Conservation (phyloP, 2,797 vertebrate species). For the Adrianichthys oophorus region DNA sequence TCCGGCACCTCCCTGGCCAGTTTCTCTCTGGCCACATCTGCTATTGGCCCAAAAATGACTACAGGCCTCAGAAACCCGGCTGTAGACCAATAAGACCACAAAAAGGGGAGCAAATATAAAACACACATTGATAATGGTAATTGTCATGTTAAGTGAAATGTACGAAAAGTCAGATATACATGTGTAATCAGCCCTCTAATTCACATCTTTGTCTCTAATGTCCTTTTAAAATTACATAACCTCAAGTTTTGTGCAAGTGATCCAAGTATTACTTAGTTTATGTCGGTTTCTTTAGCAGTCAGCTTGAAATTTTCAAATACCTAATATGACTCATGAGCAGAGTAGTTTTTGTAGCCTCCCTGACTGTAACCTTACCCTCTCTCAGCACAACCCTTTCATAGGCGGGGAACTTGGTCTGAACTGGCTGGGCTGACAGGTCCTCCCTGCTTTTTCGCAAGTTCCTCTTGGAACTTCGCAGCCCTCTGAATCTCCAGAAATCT, state of each 20-base stretch:
- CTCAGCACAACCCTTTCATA: slow-evolving; percentile 97
- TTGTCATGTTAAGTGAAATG: neutral
- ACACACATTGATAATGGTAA: neutral
- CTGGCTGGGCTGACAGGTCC: slow-evolving; percentile 95
- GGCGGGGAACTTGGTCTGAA: slow-evolving; percentile 98
- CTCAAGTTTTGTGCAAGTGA: neutral
- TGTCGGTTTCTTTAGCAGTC: no score
- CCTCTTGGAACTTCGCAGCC: slow-evolving; percentile 94
- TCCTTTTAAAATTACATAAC: neutral
- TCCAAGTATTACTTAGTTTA: no score
- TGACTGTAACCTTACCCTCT: slow-evolving; percentile 82
- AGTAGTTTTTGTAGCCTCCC: neutral
- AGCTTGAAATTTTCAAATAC: no score
- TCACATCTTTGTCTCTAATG: neutral
- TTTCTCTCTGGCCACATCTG: slow-evolving; percentile 93
- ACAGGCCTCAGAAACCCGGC: slow-evolving; percentile 97
- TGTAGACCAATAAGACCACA: slow-evolving; percentile 48
- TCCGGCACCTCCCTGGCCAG: slow-evolving; percentile 94
- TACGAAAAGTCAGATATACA: neutral
- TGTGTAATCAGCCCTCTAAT: neutral
- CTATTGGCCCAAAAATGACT: slow-evolving; percentile 97
- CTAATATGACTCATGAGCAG: no score
- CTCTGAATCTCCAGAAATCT: slow-evolving; percentile 97
- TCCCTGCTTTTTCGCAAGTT: slow-evolving; percentile 98
- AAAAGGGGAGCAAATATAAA: neutral